Evolutionary conservation across 1,140 invertebrate genomes (phyloP).

Genomic region (Matsumurasca onukii): DNA sequence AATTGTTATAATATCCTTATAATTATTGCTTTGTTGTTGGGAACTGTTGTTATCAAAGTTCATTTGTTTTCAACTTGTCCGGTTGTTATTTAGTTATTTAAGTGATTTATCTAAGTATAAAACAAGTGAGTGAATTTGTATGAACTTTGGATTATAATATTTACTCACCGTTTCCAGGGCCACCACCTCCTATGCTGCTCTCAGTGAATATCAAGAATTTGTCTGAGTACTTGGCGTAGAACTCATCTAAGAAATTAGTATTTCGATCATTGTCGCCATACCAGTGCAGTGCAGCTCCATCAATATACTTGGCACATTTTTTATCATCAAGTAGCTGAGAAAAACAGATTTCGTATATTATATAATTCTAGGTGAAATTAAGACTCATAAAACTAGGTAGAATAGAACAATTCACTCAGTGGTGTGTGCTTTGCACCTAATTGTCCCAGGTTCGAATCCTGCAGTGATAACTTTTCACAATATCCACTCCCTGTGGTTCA

Average conservation of each 20-base stretch:
- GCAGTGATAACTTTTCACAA: not conserved
- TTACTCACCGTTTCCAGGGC: not conserved
- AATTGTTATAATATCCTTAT: too few relatives aligned
- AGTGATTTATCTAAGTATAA: too few relatives aligned
- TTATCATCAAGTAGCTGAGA: not conserved
- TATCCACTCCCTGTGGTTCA: not conserved
- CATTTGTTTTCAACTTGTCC: too few relatives aligned
- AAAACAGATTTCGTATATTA: not conserved
- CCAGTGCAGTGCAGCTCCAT: slow-evolving; percentile 13
- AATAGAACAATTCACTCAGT: not conserved
- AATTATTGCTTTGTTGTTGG: too few relatives aligned
- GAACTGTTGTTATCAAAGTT: too few relatives aligned
- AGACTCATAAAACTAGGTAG: not conserved
- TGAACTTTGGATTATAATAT: too few relatives aligned
- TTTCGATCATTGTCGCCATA: not conserved
- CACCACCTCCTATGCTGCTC: not conserved
- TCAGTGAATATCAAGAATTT: slow-evolving; percentile 20
- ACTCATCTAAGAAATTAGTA: not conserved
- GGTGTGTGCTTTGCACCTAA: not conserved
- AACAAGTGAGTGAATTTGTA: too few relatives aligned
- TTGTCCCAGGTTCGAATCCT: too few relatives aligned
- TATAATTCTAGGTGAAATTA: not conserved
- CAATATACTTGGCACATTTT: slow-evolving; percentile 8
- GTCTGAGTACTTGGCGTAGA: slow-evolving; percentile 23
- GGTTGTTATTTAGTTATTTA: too few relatives aligned